Conservation (phyloP, 2,113 vertebrate species). For the Oceanites oceanicus region DNA sequence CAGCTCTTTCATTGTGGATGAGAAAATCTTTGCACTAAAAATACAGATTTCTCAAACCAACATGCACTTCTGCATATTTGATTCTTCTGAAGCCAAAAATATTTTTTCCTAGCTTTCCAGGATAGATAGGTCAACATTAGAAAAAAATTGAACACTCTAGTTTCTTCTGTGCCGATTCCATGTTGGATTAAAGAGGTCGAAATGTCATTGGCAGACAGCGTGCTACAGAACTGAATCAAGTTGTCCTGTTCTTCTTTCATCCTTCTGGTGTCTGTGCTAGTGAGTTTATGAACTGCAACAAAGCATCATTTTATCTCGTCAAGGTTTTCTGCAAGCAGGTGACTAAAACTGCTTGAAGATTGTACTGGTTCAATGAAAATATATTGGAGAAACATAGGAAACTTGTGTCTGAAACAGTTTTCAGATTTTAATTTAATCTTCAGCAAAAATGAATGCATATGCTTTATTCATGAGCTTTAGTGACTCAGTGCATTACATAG, state of each 20-base stretch:
- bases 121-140: background rate
- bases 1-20: background rate
- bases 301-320: background rate
- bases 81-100: background rate
- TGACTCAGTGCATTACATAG: slow-evolving; percentile 36
- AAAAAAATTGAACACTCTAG: fast-evolving
- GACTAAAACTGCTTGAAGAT: background rate
- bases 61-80: background rate
- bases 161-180: background rate
- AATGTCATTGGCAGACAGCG: background rate
- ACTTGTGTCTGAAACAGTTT: background rate
- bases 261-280: background rate
- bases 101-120: background rate
- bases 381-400: background rate
- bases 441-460: background rate
- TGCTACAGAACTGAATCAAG: background rate
- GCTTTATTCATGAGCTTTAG: slow-evolving; percentile 47
- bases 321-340: background rate
- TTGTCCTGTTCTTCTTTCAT: background rate
- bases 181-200: background rate
- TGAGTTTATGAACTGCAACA: background rate
- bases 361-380: background rate
- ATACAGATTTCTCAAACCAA: background rate
- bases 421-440: background rate
- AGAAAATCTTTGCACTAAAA: background rate